A percentile compares a stretch with the other conserved stretches of the same genome.
Conservation (phyloP, 2,113 vertebrate genomes). For the Colistium nudipinnis region DNA sequence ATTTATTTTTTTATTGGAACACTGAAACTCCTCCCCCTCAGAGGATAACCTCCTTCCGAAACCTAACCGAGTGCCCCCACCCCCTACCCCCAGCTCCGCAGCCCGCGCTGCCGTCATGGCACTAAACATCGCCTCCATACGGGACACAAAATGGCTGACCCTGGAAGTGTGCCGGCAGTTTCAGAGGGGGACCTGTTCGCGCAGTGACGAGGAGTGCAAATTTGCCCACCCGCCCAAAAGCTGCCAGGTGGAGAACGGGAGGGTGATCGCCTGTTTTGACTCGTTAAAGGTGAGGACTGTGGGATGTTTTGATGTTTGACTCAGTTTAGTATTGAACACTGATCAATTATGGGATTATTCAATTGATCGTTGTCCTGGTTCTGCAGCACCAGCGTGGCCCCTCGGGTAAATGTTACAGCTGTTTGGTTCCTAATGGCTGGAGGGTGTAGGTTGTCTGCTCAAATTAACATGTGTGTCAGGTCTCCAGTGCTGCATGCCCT, state of each 20-base stretch:
- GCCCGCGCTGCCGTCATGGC: slow-evolving; percentile 84
- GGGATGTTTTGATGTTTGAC: too few species aligned
- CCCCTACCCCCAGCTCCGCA: slow-evolving; percentile 45
- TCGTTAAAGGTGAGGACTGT: slow-evolving; percentile 97
- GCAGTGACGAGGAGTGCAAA: slow-evolving; percentile 99
- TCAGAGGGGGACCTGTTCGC: slow-evolving; percentile 98
- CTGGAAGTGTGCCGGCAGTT: slow-evolving; percentile 99
- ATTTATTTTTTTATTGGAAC: slow-evolving; percentile 37
- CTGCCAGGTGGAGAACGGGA: slow-evolving; percentile 98
- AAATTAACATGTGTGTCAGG: slow-evolving; percentile 67
- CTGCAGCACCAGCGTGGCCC: slow-evolving; percentile 6
- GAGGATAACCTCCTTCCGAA: slow-evolving; percentile 42
- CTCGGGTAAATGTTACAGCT: slow-evolving; percentile 22
- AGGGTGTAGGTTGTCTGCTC: slow-evolving; percentile 55
- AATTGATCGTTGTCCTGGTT: too few species aligned
- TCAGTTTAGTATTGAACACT: too few species aligned
- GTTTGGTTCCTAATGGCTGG: slow-evolving; percentile 24
- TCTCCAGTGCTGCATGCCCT: slow-evolving; percentile 37
- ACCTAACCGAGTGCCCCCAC: slow-evolving; percentile 50
- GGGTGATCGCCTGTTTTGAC: slow-evolving; percentile 99
- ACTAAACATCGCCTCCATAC: slow-evolving; percentile 94
- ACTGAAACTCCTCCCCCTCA: slow-evolving; percentile 17
- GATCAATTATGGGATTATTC: too few species aligned
- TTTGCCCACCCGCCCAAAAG: slow-evolving; percentile 99
- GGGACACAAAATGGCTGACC: slow-evolving; percentile 99